These are phyloP conservation scores for Acanthococcus lagerstroemiae DNA, from an alignment of 2,888 invertebrate genomes.

Conservation along the genomic window DNA sequence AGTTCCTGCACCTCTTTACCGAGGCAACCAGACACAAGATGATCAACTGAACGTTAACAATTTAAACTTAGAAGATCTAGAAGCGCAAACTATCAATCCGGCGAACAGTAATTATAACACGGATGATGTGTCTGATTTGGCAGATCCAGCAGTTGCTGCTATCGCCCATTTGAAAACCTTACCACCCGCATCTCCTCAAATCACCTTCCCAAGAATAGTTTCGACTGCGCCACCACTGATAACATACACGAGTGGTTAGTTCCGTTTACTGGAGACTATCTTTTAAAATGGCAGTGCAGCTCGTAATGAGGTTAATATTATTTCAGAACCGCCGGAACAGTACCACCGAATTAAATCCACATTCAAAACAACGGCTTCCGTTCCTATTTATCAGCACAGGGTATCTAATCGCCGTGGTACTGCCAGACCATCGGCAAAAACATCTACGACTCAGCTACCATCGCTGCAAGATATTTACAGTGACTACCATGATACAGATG, in stretches of 20 bases:
- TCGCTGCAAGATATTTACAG: slow-evolving; percentile 29
- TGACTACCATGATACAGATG: slow-evolving; percentile 35
- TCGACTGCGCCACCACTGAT: neutral
- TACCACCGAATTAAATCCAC: neutral
- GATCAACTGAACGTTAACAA: neutral
- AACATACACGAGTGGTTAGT: neutral
- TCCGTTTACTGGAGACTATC: neutral
- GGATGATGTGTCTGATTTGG: slow-evolving; percentile 34
- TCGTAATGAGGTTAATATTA: too few species aligned
- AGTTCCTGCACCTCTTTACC: slow-evolving; percentile 1
- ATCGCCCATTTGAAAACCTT: slow-evolving; percentile 39
- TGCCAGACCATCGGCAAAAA: slow-evolving; percentile 25
- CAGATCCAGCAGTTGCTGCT: slow-evolving; percentile 39
- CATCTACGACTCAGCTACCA: slow-evolving; percentile 40
- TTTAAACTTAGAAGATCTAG: slow-evolving; percentile 7
- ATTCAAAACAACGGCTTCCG: neutral
- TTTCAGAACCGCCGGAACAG: neutral
- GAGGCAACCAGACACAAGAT: neutral
- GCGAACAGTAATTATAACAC: neutral
- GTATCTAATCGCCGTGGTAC: slow-evolving; percentile 2
- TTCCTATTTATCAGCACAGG: neutral
- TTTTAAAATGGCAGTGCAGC: too few species aligned
- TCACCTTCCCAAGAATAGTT: neutral
- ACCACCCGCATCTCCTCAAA: slow-evolving; percentile 34
- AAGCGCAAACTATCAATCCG: slow-evolving; percentile 4